A percentile compares a stretch with the other conserved stretches of the same genome.
Evolutionary conservation across 2,113 vertebrate genomes (phyloP).

Genomic region (Carollia perspicillata): DNA sequence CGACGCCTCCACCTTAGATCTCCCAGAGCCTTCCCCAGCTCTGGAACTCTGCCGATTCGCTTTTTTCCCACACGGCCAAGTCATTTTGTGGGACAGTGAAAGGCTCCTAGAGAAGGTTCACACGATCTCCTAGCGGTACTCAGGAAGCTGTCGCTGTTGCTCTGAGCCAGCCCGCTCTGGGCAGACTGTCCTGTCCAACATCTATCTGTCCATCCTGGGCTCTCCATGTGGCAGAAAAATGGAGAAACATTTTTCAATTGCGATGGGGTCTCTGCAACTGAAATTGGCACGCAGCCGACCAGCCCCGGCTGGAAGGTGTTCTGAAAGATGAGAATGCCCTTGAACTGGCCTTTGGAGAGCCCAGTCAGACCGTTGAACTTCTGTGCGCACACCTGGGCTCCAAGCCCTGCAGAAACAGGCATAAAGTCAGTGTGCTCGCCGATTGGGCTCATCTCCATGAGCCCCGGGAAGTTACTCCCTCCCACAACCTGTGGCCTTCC

Average conservation of each 20-base stretch:
- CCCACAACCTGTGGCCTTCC: neutral
- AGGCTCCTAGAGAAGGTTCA: neutral
- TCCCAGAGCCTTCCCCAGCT: neutral
- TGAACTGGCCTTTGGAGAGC: neutral
- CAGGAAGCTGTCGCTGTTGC: neutral
- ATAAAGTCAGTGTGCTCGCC: neutral
- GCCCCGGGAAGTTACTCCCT: neutral
- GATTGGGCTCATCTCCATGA: neutral
- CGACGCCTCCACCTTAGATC: neutral
- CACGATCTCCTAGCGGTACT: neutral
- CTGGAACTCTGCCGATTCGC: neutral
- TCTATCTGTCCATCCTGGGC: no score
- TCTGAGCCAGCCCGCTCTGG: neutral
- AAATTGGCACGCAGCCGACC: neutral
- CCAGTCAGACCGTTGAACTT: neutral
- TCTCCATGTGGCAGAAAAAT: neutral
- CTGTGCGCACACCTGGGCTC: neutral
- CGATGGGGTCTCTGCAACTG: neutral
- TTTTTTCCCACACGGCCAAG: neutral
- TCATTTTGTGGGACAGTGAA: neutral
- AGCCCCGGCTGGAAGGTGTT: neutral
- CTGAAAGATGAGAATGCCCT: neutral
- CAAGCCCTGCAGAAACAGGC: neutral
- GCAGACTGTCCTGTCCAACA: accelerated
- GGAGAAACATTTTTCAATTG: neutral